Conservation (phyloP, 2,113 vertebrate genomes). For the Mesembrinibis cayennensis region DNA sequence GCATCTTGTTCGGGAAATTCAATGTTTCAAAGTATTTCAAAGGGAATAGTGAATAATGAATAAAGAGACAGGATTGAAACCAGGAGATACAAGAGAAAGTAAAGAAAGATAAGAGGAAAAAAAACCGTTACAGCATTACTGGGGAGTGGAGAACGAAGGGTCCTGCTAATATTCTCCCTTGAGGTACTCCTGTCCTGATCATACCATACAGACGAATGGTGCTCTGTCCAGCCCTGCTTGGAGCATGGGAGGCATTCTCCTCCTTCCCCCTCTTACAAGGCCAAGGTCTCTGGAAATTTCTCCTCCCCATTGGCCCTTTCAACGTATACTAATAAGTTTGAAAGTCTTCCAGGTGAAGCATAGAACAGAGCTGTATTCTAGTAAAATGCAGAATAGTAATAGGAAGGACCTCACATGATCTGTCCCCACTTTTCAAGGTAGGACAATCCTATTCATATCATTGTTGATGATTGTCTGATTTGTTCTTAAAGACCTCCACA, state of each 20-base stretch:
- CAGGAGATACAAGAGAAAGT: not conserved
- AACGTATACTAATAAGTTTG: not conserved
- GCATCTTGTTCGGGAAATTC: not conserved
- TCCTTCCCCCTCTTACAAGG: not conserved
- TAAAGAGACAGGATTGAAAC: not conserved
- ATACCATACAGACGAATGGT: not conserved
- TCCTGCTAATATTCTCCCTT: not conserved
- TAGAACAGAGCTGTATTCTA: not conserved
- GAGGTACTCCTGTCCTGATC: not conserved
- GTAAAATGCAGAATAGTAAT: not conserved
- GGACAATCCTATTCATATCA: not conserved
- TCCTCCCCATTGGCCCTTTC: not conserved
- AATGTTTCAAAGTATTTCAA: not conserved
- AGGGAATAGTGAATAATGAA: conserved; percentile 16
- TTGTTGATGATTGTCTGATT: not conserved
- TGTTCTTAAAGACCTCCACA: not conserved
- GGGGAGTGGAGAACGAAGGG: not conserved
- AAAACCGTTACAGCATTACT: rapidly evolving
- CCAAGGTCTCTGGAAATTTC: not conserved
- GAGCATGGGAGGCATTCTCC: not conserved
- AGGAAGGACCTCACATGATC: not conserved
- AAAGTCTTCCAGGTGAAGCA: not conserved
- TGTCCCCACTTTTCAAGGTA: not conserved
- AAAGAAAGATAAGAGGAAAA: not conserved
- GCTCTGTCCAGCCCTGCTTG: not conserved